A percentile compares a stretch with the other conserved stretches of the same genome.
Evolutionary conservation across 2,888 invertebrate species (phyloP).

Genomic region (Spicauda simplicius): DNA sequence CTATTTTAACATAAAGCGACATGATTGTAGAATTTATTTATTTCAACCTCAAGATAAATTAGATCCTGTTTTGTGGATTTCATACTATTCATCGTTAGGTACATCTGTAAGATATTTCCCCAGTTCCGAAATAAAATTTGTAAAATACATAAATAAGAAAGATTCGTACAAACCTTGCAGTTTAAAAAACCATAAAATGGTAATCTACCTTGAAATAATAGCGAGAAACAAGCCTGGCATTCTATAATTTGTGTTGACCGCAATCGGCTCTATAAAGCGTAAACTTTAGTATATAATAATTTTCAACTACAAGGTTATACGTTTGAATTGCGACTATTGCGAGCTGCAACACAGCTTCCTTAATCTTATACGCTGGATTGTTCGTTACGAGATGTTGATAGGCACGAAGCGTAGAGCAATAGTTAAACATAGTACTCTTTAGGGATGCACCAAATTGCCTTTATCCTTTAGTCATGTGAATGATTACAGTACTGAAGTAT

Average conservation of each 20-base stretch:
- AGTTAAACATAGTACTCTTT: conserved; percentile 12
- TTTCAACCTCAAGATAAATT: too few relatives aligned
- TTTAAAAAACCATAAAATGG: background rate
- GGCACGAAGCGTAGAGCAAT: conserved; percentile 8
- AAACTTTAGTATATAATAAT: conserved; percentile 11
- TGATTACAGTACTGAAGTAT: background rate
- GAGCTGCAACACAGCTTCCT: conserved; percentile 22
- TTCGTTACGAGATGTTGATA: conserved; percentile 31
- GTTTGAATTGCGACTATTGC: conserved; percentile 19
- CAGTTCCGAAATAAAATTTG: too few relatives aligned
- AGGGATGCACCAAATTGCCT: conserved; percentile 26
- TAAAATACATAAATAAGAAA: too few relatives aligned
- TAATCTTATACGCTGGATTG: conserved; percentile 29
- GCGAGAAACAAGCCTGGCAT: background rate
- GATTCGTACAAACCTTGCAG: background rate
- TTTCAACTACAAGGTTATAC: conserved; percentile 25
- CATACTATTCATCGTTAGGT: too few relatives aligned
- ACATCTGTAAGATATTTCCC: too few relatives aligned
- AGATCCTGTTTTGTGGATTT: too few relatives aligned
- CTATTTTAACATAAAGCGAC: too few relatives aligned
- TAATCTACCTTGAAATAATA: background rate
- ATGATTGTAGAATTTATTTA: too few relatives aligned
- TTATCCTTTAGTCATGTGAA: background rate
- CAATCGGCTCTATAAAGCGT: conserved; percentile 10
- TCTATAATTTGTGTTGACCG: background rate